Conservation (phyloP, 2,888 invertebrate genomes). For the Acheta domesticus region DNA sequence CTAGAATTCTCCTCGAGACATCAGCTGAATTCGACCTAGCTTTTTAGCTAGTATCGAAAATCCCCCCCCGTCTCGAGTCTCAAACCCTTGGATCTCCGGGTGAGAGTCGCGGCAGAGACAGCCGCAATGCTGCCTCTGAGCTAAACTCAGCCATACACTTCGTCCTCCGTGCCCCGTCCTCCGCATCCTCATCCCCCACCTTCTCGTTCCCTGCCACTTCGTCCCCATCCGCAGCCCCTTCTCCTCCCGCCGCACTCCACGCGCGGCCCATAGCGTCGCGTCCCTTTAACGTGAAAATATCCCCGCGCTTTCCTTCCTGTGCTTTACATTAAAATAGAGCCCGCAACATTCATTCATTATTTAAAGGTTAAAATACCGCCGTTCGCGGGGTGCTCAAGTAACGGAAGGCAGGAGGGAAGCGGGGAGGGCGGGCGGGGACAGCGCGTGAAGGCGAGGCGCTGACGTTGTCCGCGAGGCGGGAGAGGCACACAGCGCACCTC, state of each 20-base stretch:
- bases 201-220: background rate
- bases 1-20: too few species aligned
- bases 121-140: too few species aligned
- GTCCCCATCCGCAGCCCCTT: background rate
- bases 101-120: too few species aligned
- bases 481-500: too few species aligned
- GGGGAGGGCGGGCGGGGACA: too few species aligned
- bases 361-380: conserved; percentile 18
- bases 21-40: too few species aligned
- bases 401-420: too few species aligned
- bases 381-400: background rate
- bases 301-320: conserved; percentile 6
- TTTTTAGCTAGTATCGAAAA: too few species aligned
- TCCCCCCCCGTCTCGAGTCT: too few species aligned
- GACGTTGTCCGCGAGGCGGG: too few species aligned
- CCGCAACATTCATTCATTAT: conserved; percentile 18
- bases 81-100: too few species aligned
- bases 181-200: background rate
- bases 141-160: background rate
- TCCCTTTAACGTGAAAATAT: background rate
- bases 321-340: conserved; percentile 5
- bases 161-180: background rate
- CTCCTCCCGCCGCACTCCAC: background rate
- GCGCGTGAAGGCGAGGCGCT: too few species aligned
- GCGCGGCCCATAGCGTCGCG: background rate